These are phyloP conservation scores for Centropyge bicolor DNA, from an alignment of 2,797 vertebrate genomes.

Conservation along the genomic window DNA sequence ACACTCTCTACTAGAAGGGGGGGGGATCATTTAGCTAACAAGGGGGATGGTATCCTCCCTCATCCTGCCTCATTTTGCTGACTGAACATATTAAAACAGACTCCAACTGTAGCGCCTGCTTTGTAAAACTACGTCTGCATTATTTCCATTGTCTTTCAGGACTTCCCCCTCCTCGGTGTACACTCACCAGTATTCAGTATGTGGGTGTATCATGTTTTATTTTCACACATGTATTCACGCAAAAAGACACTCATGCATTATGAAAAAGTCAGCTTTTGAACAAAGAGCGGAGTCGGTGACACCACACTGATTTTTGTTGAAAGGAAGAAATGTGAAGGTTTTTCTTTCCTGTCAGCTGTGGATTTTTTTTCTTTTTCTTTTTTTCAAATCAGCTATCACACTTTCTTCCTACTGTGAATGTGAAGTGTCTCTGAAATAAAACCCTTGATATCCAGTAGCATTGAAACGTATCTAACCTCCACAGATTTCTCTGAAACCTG, in stretches of 20 bases:
- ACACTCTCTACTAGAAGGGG: too few species aligned
- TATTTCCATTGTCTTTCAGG: not conserved
- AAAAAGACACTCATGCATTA: slow-evolving; percentile 28
- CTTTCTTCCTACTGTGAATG: not conserved
- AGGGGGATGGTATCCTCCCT: too few species aligned
- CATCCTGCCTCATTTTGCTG: too few species aligned
- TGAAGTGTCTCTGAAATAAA: not conserved
- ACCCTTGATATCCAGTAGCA: not conserved
- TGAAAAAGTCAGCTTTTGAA: slow-evolving; percentile 2
- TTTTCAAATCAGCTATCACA: not conserved
- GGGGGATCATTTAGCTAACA: too few species aligned
- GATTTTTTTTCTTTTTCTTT: too few species aligned
- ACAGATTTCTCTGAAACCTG: not conserved
- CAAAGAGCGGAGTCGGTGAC: not conserved
- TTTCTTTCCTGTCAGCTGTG: slow-evolving; percentile 1
- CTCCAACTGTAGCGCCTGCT: not conserved
- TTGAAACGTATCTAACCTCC: too few species aligned
- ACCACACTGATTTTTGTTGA: not conserved
- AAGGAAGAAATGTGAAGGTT: not conserved
- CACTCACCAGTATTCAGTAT: not conserved
- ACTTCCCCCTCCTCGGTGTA: not conserved
- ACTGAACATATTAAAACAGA: not conserved
- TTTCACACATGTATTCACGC: slow-evolving; percentile 8
- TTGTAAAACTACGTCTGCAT: not conserved
- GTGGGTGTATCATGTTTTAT: slow-evolving; percentile 1